A percentile compares a stretch with the other conserved stretches of the same genome.
Evolutionary conservation across 1,140 invertebrate genomes (phyloP).

Genomic region (Macrostomum lignano): DNA sequence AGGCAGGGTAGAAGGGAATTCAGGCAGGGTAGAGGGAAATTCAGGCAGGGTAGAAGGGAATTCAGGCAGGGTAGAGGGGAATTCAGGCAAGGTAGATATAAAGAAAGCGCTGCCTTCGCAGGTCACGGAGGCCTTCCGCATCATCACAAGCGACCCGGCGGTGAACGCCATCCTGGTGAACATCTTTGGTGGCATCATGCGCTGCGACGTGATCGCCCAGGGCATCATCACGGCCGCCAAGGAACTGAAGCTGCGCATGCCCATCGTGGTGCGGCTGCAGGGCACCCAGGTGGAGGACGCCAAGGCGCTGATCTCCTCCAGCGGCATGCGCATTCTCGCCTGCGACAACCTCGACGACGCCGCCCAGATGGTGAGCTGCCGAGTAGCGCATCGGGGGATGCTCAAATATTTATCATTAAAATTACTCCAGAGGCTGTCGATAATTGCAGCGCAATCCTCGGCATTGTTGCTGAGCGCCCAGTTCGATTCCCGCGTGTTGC

Average conservation of each 20-base stretch:
- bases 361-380: constrained; percentile 48
- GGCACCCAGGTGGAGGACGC: constrained; percentile 69
- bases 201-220: constrained; percentile 77
- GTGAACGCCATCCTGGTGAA: constrained; percentile 36
- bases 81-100: no score
- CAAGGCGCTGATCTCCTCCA: constrained; percentile 52
- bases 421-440: no score
- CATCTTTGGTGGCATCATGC: constrained; percentile 55
- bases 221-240: constrained; percentile 67
- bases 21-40: no score
- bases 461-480: no score
- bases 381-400: no score
- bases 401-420: no score
- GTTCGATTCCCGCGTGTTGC: no score
- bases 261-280: constrained; percentile 61
- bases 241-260: constrained; percentile 53
- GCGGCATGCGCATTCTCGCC: constrained; percentile 66
- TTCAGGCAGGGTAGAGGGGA: no score
- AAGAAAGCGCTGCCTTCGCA: no score
- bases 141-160: constrained; percentile 46
- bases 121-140: constrained; percentile 78
- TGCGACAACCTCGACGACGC: constrained; percentile 84
- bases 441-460: no score
- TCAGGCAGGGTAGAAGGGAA: no score
- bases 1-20: no score